phyloP scores from a whole-genome alignment of 2,113 vertebrate genomes.

The Lates calcarifer region DNA sequence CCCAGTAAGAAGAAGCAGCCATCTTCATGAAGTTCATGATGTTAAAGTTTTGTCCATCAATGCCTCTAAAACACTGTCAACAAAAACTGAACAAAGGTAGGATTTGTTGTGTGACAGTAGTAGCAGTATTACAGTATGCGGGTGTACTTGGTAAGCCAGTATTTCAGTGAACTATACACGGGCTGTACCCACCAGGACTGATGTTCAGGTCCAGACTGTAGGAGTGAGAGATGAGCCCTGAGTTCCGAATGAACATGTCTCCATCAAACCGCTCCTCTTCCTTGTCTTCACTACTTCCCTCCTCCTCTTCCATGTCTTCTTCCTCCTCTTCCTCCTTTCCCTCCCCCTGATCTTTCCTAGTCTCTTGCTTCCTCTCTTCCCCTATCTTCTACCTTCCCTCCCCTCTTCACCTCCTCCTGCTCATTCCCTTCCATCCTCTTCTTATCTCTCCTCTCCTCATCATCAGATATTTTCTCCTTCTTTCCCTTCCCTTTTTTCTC shows the following conservation, averaged over 20 bases:
- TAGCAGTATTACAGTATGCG: background rate
- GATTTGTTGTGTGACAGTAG: background rate
- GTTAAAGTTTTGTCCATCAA: background rate
- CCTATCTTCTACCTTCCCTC: background rate
- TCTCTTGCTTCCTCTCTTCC: background rate
- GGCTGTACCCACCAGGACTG: slow-evolving; percentile 83
- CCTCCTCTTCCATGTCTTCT: background rate
- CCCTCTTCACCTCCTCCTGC: background rate
- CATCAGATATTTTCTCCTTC: background rate
- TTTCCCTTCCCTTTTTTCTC: background rate
- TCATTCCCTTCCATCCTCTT: background rate
- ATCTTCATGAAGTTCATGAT: too few species aligned
- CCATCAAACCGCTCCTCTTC: slow-evolving; percentile 37
- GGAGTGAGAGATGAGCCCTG: slow-evolving; percentile 91
- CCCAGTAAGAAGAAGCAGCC: too few species aligned
- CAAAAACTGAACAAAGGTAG: background rate
- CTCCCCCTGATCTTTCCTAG: background rate
- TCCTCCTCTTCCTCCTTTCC: background rate
- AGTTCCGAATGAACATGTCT: slow-evolving; percentile 86
- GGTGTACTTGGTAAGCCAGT: background rate
- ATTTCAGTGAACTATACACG: background rate
- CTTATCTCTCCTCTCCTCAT: background rate
- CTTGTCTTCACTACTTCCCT: slow-evolving; percentile 10
- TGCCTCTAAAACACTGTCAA: background rate
- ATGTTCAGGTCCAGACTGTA: slow-evolving; percentile 90